Percentiles rank a stretch among this genome's conserved stretches.
Conservation (phyloP, 64 coral and sea anemone genomes). For the Montipora foliosa region DNA sequence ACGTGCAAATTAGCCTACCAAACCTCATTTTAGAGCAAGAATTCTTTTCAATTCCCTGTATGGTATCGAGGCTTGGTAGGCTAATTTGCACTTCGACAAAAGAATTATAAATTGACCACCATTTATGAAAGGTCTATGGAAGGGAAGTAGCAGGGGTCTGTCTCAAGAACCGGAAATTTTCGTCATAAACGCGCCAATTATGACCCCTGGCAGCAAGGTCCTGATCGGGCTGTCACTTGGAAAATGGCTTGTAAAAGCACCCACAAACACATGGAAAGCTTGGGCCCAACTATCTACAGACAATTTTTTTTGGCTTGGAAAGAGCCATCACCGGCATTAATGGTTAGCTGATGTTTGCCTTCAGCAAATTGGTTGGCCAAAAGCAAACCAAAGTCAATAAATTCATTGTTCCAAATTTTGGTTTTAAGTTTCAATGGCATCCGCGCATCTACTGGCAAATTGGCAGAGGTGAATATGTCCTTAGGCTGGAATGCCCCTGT, state of each 20-base stretch:
- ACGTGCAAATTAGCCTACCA: no score
- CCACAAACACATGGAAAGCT: constrained; percentile 65
- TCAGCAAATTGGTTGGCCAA: constrained; percentile 16
- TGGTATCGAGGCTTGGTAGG: no score
- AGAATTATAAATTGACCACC: no score
- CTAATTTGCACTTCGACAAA: no score
- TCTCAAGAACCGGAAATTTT: constrained; percentile 41
- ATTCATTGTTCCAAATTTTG: constrained; percentile 58
- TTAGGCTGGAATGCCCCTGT: background rate
- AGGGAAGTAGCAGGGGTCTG: constrained; percentile 38
- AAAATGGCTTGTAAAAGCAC: constrained; percentile 32
- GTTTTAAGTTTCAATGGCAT: constrained; percentile 35
- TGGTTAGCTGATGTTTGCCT: constrained; percentile 27
- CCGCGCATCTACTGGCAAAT: constrained; percentile 23
- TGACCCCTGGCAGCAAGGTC: constrained; percentile 53
- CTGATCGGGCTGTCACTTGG: constrained; percentile 12
- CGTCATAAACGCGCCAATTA: constrained; percentile 9
- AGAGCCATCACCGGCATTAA: constrained; percentile 31
- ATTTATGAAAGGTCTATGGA: background rate
- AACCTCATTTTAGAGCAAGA: no score
- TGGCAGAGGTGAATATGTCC: background rate
- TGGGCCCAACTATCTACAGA: constrained; percentile 23
- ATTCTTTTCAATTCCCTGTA: no score
- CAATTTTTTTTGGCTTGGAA: constrained; percentile 24
- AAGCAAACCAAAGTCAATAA: constrained; percentile 66